Evolutionary conservation across 1,140 invertebrate species (phyloP).

Genomic region (Forficula auricularia): DNA sequence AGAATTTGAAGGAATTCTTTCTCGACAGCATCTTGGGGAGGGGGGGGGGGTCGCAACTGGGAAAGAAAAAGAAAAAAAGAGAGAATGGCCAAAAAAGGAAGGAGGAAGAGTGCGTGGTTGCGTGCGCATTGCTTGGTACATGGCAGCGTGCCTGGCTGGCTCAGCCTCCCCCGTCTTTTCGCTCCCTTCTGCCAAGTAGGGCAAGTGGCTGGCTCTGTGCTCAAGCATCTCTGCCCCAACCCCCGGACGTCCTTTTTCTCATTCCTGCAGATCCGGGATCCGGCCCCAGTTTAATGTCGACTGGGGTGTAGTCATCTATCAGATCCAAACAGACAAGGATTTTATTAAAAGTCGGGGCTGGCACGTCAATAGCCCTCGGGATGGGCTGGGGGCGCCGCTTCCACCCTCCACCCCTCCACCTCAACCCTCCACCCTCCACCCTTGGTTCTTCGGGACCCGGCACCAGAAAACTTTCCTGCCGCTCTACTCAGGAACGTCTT

Average conservation of each 20-base stretch:
- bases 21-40: too few relatives aligned
- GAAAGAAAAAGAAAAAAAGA: too few relatives aligned
- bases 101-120: neutral
- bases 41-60: too few relatives aligned
- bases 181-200: neutral
- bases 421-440: too few relatives aligned
- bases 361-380: conserved; percentile 24
- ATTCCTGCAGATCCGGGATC: conserved; percentile 7
- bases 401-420: too few relatives aligned
- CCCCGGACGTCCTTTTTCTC: neutral
- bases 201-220: neutral
- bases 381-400: neutral
- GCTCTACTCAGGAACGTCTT: too few relatives aligned
- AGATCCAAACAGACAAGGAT: conserved; percentile 28
- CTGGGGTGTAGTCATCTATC: conserved; percentile 30
- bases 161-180: neutral
- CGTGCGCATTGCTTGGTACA: neutral
- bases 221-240: conserved; percentile 4
- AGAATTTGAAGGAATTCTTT: too few relatives aligned
- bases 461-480: neutral
- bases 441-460: neutral
- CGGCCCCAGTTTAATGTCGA: conserved; percentile 25
- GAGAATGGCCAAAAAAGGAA: neutral
- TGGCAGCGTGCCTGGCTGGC: neutral
- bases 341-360: conserved; percentile 27